A percentile compares a stretch with the other conserved stretches of the same genome.
These are phyloP conservation scores for Portevinia maculata DNA, from an alignment of 2,888 invertebrate species.

Conservation along the genomic window DNA sequence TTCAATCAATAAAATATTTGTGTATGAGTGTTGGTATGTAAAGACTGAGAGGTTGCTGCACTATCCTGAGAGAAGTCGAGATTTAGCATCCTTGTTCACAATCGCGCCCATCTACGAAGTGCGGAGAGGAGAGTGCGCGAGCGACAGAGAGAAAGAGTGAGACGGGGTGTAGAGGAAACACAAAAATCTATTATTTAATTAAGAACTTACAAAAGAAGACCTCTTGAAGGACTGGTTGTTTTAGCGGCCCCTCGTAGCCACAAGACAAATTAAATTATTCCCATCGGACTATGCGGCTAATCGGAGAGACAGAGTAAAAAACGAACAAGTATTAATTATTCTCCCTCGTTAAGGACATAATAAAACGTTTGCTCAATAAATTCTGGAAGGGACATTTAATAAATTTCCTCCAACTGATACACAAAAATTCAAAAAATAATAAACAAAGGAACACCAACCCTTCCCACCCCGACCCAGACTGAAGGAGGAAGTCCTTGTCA, in stretches of 20 bases:
- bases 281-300: conserved; percentile 42
- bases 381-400: conserved; percentile 22
- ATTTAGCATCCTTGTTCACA: conserved; percentile 61
- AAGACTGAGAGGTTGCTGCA: conserved; percentile 72
- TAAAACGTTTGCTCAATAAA: conserved; percentile 56
- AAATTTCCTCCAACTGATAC: conserved; percentile 14
- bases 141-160: conserved; percentile 9
- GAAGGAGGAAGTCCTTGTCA: conserved; percentile 55
- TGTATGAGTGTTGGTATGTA: conserved; percentile 63
- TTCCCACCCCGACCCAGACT: neutral
- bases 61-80: conserved; percentile 66
- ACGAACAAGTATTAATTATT: conserved; percentile 35
- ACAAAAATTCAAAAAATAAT: conserved; percentile 29
- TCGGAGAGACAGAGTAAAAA: conserved; percentile 20
- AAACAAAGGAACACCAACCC: conserved; percentile 29
- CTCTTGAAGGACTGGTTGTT: conserved; percentile 33
- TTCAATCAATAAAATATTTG: conserved; percentile 73
- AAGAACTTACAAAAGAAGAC: conserved; percentile 55
- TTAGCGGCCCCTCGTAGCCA: neutral
- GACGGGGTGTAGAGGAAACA: conserved; percentile 26
- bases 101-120: conserved; percentile 19
- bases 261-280: conserved; percentile 40
- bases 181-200: conserved; percentile 68
- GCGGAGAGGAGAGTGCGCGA: conserved; percentile 9
- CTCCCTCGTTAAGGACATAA: conserved; percentile 43